Evolutionary conservation across 2,113 vertebrate species (phyloP), one percentile per base, ranked within the genome.

Genomic region (Bothrops jararaca): DNA sequence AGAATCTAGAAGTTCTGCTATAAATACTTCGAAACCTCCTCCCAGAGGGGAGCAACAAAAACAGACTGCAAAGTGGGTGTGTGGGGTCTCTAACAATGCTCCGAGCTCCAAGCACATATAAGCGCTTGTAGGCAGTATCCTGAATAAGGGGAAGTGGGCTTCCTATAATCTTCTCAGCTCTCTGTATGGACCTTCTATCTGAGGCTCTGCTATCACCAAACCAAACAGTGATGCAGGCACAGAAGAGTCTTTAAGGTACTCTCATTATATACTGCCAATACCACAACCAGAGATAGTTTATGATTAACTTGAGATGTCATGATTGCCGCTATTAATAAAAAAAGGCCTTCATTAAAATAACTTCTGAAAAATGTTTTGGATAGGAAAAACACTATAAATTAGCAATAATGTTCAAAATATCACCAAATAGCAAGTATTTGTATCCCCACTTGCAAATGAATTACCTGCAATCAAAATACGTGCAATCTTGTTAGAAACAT

Each of bases 401-500:
- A 89, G 34, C 89, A 95, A 93, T 0, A 0, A 89, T 12, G 86
- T 85, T 89, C 88, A 86, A 57, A 92, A 48, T 52, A 48, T 94
- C 0, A 0, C 56, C 80, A 91, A 94, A 93, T 64, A 92, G 92
- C 95, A 80, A 93, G 92, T 92, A 80, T 91, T 90, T 86, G 88
- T 93, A 96, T 93, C 0, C 1, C 20, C 39, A 52, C 93, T 95
- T 94, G 94, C 85, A 96, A 93, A 95, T 1, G 39, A 85, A 95
- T 52, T 92, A 88, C 95, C 95, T 74, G 93, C 56, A 94, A 39
- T 88, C 93, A 93, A 96, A 95, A 50, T 92, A 94, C 2, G 58
- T 58, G 5, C 2, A 89, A 34, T 94, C 91, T 94, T 96, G 96
- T 95, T 93, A 89, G 94, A 95, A 96, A 96, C 0, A 5, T 89